phyloP scores from a whole-genome alignment of 1,140 invertebrate genomes.

The Archivesica marissinica region DNA sequence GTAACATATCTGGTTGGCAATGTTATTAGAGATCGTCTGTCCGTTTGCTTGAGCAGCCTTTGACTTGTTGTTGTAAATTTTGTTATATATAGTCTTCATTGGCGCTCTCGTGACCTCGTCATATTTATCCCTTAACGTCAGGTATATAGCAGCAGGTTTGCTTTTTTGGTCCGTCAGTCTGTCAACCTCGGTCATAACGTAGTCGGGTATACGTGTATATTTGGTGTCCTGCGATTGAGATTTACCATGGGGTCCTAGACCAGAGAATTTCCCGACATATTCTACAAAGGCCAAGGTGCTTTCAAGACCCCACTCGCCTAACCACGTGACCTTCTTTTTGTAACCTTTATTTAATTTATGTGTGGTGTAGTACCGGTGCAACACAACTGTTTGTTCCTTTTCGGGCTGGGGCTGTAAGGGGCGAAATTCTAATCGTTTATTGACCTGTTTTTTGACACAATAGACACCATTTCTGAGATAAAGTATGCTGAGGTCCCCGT shows the following conservation, averaged over 20 bases:
- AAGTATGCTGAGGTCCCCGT: constrained; percentile 9
- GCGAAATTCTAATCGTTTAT: constrained; percentile 1
- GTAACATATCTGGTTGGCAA: not conserved
- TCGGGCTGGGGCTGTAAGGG: constrained; percentile 45
- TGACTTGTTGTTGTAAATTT: not conserved
- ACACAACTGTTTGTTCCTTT: not conserved
- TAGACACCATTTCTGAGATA: constrained; percentile 31
- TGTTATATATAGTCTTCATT: not conserved
- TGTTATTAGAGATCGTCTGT: not conserved
- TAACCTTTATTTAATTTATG: constrained; percentile 44
- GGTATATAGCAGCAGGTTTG: constrained; percentile 38
- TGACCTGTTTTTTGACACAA: not conserved
- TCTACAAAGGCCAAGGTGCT: constrained; percentile 41
- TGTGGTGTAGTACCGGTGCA: constrained; percentile 27
- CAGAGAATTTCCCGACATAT: constrained; percentile 60
- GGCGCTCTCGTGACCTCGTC: constrained; percentile 1
- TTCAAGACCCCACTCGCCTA: not conserved
- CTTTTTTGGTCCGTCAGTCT: not conserved
- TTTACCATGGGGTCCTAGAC: constrained; percentile 26
- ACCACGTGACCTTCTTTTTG: constrained; percentile 62
- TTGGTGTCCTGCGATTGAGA: not conserved
- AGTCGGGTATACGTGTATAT: constrained; percentile 22
- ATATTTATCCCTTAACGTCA: constrained; percentile 5
- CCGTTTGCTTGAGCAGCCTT: not conserved
- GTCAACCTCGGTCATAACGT: constrained; percentile 34